A percentile compares a stretch with the other conserved stretches of the same genome.
phyloP scores from a whole-genome alignment of 1,140 invertebrate genomes.

The Lineus longissimus region DNA sequence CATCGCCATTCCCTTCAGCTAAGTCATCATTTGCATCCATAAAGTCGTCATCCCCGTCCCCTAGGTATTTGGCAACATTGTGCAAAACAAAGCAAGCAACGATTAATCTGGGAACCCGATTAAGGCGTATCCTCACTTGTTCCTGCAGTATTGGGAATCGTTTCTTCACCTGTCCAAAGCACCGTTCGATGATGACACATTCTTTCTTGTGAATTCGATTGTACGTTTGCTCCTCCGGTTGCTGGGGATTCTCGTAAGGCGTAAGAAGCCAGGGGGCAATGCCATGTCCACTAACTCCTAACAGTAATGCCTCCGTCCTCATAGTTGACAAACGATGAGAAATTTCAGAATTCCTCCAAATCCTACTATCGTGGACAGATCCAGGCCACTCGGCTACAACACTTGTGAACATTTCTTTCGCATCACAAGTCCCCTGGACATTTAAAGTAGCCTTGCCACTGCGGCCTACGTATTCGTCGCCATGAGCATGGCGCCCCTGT shows the following conservation, averaged over 20 bases:
- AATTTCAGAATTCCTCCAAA: neutral
- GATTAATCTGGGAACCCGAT: neutral
- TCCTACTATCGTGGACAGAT: slow-evolving; percentile 5
- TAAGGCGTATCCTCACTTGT: neutral
- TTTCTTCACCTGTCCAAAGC: slow-evolving; percentile 6
- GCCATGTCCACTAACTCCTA: neutral
- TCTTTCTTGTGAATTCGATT: neutral
- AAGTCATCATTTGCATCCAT: neutral
- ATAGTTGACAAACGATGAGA: neutral
- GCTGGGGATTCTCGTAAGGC: neutral
- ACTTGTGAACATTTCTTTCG: neutral
- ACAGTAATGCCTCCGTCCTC: neutral
- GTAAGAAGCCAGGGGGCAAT: slow-evolving; percentile 6
- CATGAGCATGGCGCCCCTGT: no score
- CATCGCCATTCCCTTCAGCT: neutral
- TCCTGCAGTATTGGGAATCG: neutral
- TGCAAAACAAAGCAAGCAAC: neutral
- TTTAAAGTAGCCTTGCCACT: no score
- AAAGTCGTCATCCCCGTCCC: neutral
- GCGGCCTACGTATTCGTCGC: no score
- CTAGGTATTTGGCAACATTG: neutral
- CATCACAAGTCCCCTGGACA: no score
- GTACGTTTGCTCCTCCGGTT: neutral
- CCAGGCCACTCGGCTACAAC: slow-evolving; percentile 2
- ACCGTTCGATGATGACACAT: slow-evolving; percentile 5